Conservation (phyloP, 2,113 vertebrate genomes). For the Corydoras sp. region DNA sequence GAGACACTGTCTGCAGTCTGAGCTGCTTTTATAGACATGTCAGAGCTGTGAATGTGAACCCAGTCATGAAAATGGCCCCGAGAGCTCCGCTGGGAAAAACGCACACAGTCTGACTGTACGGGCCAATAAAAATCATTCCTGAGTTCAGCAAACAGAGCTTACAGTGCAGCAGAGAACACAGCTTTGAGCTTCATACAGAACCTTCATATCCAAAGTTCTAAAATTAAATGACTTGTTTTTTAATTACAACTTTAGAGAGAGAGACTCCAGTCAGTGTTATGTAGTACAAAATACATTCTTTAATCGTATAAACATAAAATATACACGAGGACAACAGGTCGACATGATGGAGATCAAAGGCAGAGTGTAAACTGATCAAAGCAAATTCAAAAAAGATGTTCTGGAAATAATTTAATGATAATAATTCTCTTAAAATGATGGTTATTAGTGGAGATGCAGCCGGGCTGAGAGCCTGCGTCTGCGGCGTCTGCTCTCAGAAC, state of each 20-base stretch:
- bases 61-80: conserved; percentile 25
- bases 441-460: conserved; percentile 15
- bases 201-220: too few relatives aligned
- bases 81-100: not conserved
- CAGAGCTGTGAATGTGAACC: conserved; percentile 27
- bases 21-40: conserved; percentile 23
- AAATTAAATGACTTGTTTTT: too few relatives aligned
- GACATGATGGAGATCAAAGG: conserved; percentile 55
- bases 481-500: conserved; percentile 18
- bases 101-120: conserved; percentile 10
- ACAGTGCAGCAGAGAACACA: too few relatives aligned
- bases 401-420: conserved; percentile 45
- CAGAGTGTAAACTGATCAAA: conserved; percentile 43
- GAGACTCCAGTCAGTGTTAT: conserved; percentile 16
- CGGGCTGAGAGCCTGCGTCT: conserved; percentile 5
- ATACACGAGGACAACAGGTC: conserved; percentile 53
- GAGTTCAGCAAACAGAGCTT: too few relatives aligned
- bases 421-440: conserved; percentile 32
- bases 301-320: conserved; percentile 64
- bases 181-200: too few relatives aligned
- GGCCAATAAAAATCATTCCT: conserved; percentile 24
- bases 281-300: conserved; percentile 74
- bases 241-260: not conserved
- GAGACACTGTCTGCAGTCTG: conserved; percentile 24
- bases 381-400: not conserved